phyloP scores from a whole-genome alignment of 2,888 invertebrate species.

The Oligia latruncula region DNA sequence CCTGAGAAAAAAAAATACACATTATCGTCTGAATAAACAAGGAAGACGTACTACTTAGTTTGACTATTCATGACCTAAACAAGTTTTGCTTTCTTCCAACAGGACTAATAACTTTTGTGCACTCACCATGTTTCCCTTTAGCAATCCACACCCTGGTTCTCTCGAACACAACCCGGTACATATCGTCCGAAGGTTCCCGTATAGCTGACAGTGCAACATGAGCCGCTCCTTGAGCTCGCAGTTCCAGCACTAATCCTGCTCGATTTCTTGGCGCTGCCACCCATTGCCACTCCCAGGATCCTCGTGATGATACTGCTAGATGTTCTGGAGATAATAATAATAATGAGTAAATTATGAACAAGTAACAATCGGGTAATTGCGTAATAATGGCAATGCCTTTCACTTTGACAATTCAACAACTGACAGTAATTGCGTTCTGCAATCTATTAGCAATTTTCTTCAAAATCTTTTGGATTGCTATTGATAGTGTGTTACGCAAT shows the following conservation, averaged over 20 bases:
- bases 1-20: slow-evolving; percentile 78
- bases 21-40: no score
- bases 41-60: no score
- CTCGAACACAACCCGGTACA: slow-evolving; percentile 92
- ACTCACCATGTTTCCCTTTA: slow-evolving; percentile 91
- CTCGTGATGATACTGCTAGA: slow-evolving; percentile 91
- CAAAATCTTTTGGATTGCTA: no score
- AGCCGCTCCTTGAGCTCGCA: slow-evolving; percentile 89
- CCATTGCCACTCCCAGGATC: slow-evolving; percentile 92
- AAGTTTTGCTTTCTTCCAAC: not conserved
- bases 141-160: slow-evolving; percentile 91
- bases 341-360: not conserved
- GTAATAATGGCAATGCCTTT: not conserved
- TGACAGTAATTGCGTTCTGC: not conserved
- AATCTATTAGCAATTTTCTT: not conserved
- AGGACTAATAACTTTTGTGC: not conserved
- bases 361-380: not conserved
- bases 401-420: not conserved
- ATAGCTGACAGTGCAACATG: slow-evolving; percentile 90
- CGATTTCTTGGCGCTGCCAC: slow-evolving; percentile 91
- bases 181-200: slow-evolving; percentile 89
- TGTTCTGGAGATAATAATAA: slow-evolving; percentile 87
- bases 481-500: not conserved
- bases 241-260: slow-evolving; percentile 91
- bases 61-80: not conserved